phyloP scores from a whole-genome alignment of 2,888 invertebrate species.

The Trypoxylon attenuatum region DNA sequence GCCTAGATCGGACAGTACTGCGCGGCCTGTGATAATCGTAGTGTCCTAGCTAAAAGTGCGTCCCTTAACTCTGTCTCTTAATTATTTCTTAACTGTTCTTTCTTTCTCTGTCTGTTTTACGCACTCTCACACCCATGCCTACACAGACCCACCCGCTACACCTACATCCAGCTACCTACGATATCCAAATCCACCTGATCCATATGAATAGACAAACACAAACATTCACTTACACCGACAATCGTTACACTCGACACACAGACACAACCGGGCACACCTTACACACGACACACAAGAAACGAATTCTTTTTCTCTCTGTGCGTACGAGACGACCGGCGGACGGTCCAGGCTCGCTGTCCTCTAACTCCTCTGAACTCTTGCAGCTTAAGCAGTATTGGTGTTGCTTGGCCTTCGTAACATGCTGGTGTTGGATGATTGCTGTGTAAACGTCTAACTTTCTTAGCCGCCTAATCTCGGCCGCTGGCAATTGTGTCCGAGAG shows the following conservation, averaged over 20 bases:
- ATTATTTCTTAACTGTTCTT: neutral
- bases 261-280: no score
- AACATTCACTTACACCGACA: no score
- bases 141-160: neutral
- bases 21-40: constrained; percentile 52
- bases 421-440: constrained; percentile 62
- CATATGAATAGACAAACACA: no score
- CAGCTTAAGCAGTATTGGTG: constrained; percentile 70
- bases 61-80: constrained; percentile 23
- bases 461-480: constrained; percentile 43
- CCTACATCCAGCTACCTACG: no score
- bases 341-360: constrained; percentile 49
- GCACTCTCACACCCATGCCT: neutral
- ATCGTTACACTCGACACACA: no score
- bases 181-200: no score
- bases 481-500: constrained; percentile 22
- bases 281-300: no score
- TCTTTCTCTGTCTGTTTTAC: constrained; percentile 24
- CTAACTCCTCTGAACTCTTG: constrained; percentile 58
- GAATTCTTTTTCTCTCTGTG: constrained; percentile 39
- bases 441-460: constrained; percentile 56
- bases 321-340: constrained; percentile 41
- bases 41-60: constrained; percentile 53
- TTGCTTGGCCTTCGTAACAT: constrained; percentile 72
- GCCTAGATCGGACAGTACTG: constrained; percentile 49